Base-by-base conservation (phyloP, 2,888 invertebrate species). In the Nematopogon swammerdamellus region DNA sequence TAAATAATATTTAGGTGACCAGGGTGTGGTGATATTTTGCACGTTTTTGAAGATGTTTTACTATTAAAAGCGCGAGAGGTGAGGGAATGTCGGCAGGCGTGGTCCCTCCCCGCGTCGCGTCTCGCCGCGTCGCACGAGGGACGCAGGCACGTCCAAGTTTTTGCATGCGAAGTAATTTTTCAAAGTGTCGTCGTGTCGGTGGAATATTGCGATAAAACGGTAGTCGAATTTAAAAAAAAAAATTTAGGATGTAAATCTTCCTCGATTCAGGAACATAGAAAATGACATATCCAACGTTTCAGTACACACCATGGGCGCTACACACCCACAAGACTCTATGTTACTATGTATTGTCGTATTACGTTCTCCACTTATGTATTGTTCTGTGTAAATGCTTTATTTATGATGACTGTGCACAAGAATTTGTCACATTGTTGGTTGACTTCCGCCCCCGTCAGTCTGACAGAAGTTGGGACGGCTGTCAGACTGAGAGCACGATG, bases 1-100 rank as follows among this genome's bases (percentile, higher is more conserved):
- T 75, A 76, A 70, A 72, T 75, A 75, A 74, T 68, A 72, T 74
- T 44, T 79, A 79, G 77, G 79, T 65, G 77, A 79, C 79, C 79
- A 79, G 79, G 79, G 79, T 79, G 79, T 70, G 79, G 76, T 76
- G 79, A 77, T 79, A 79, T 77, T 77, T 77, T 76, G 76, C 75
- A 76, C 72, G 77, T 77, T 79, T 79, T 77, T 77, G 76, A 77
- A 72, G 70, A 76, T 75, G 75, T 79, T 75, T 77, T 79, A 73
- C 72, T 44, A 36, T 36, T 73, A 71, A 64, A 64, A 46, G 63
- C 70, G 70, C 65, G 69, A 68, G 70, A 59, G 61, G 48, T 42
- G 42, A 8, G 42, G 43, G 42, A 63, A 20, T 30, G 47, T 10
- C 14, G 18, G 30, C 18, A 17, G 36, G 20, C 8, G 45, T 8